Conservation (phyloP, 2,888 invertebrate genomes). For the Nephrotoma guestfalica region DNA sequence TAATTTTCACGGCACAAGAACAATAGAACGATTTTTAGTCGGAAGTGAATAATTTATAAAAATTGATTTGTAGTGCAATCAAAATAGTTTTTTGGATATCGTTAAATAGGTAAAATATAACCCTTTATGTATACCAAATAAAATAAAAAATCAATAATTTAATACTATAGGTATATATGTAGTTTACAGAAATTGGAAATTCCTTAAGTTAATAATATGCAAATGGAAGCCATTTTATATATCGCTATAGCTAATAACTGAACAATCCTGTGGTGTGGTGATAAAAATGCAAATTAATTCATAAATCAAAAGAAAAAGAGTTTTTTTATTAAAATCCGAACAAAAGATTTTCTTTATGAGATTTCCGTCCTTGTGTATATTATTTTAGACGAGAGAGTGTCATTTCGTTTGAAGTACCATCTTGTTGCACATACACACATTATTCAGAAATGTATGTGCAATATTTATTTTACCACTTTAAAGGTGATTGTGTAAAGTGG, state of each 20-base stretch:
- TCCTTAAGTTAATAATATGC: neutral
- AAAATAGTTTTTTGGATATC: neutral
- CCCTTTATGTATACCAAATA: neutral
- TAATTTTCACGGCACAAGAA: neutral
- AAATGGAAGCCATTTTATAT: neutral
- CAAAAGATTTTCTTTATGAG: neutral
- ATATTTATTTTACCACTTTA: neutral
- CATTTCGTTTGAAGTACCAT: neutral
- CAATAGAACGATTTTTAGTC: neutral
- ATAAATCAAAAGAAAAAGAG: neutral
- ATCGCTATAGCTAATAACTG: neutral
- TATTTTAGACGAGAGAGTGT: neutral
- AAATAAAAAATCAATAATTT: neutral
- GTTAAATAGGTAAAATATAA: neutral
- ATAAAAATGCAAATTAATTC: neutral
- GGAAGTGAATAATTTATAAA: neutral
- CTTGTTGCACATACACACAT: neutral
- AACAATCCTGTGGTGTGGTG: neutral
- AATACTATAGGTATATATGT: neutral
- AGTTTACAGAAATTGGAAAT: neutral
- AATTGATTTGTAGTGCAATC: neutral
- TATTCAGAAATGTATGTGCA: neutral
- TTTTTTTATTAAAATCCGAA: neutral
- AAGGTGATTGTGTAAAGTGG: neutral
- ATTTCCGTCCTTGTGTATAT: neutral